phyloP scores from a whole-genome alignment of 2,888 invertebrate genomes.

The Diadegma fenestrale region DNA sequence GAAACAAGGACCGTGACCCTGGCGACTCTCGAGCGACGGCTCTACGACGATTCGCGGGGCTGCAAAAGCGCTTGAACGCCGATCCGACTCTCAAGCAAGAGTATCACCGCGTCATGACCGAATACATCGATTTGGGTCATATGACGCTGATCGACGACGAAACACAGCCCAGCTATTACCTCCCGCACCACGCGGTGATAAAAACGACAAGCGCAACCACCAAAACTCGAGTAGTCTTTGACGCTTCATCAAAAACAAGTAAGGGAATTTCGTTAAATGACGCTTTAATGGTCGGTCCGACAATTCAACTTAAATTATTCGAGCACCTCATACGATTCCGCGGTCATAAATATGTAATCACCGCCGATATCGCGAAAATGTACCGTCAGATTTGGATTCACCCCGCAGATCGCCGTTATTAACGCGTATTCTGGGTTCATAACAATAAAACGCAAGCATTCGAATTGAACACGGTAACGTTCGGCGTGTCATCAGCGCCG shows the following conservation, averaged over 20 bases:
- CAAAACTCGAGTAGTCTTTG: slow-evolving; percentile 49
- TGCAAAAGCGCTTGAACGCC: slow-evolving; percentile 37
- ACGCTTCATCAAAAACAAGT: slow-evolving; percentile 48
- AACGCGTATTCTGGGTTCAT: slow-evolving; percentile 56
- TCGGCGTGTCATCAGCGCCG: slow-evolving; percentile 61
- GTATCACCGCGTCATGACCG: slow-evolving; percentile 53
- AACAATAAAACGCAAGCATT: slow-evolving; percentile 24
- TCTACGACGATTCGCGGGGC: slow-evolving; percentile 30
- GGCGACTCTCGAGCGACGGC: slow-evolving; percentile 57
- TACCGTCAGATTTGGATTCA: slow-evolving; percentile 61
- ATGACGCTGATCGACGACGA: slow-evolving; percentile 52
- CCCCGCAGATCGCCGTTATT: slow-evolving; percentile 57
- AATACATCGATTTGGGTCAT: slow-evolving; percentile 56
- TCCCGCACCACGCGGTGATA: slow-evolving; percentile 59
- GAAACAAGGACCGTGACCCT: slow-evolving; percentile 24
- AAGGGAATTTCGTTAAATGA: slow-evolving; percentile 57
- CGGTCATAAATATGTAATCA: slow-evolving; percentile 56
- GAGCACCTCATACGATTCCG: slow-evolving; percentile 58
- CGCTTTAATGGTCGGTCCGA: slow-evolving; percentile 58
- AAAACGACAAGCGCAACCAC: slow-evolving; percentile 57
- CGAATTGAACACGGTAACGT: slow-evolving; percentile 62
- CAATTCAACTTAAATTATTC: slow-evolving; percentile 58
- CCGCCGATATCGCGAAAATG: slow-evolving; percentile 66
- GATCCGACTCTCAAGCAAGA: slow-evolving; percentile 48
- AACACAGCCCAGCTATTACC: slow-evolving; percentile 49